Conservation (phyloP, 2,797 vertebrate species). For the Platyrinchus mystaceus region DNA sequence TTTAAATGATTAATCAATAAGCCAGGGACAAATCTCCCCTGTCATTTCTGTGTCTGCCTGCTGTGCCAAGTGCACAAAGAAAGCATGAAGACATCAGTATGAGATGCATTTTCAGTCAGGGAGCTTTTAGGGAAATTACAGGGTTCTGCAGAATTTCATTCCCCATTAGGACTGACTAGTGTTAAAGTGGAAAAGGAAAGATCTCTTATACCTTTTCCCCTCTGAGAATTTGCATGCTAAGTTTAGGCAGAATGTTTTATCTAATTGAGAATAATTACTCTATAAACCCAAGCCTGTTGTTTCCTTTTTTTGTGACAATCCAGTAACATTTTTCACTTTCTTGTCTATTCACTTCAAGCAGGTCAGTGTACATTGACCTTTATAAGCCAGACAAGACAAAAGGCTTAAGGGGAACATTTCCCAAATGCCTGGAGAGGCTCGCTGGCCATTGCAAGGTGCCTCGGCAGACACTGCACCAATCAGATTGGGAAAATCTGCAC, state of each 20-base stretch:
- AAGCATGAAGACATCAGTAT: constrained; percentile 30
- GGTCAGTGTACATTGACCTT: not conserved
- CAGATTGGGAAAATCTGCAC: not conserved
- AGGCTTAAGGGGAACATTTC: not conserved
- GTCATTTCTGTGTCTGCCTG: constrained; percentile 53
- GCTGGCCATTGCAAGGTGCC: not conserved
- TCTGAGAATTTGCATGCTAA: not conserved
- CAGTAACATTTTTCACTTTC: not conserved
- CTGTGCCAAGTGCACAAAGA: constrained; percentile 36
- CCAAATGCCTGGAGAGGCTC: not conserved
- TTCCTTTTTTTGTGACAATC: not conserved
- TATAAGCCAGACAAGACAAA: not conserved
- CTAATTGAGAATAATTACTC: constrained; percentile 37
- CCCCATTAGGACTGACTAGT: constrained; percentile 64
- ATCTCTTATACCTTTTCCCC: constrained; percentile 28
- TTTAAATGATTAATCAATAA: constrained; percentile 61
- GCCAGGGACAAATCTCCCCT: constrained; percentile 36
- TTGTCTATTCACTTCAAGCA: not conserved
- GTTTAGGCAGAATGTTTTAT: constrained; percentile 2
- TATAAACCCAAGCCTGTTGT: not conserved
- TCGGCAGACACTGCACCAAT: not conserved
- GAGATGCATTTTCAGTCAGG: constrained; percentile 48
- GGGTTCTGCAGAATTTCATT: constrained; percentile 68
- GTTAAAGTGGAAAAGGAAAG: constrained; percentile 56
- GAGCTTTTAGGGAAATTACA: constrained; percentile 77